These are phyloP conservation scores for Leucozona laternaria DNA, from an alignment of 2,888 invertebrate species.

Conservation along the genomic window DNA sequence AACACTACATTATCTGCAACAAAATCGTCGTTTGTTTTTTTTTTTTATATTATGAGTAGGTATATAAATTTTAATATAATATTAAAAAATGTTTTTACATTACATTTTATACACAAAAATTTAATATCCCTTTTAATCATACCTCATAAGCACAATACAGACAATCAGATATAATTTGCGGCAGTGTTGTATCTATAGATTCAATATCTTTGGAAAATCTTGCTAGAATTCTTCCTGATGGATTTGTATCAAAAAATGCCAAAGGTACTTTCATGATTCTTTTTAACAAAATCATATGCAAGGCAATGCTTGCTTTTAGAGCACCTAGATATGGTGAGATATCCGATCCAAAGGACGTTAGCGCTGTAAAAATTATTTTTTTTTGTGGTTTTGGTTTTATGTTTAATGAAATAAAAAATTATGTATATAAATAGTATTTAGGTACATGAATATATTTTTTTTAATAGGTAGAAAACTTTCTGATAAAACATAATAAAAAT, in stretches of 20 bases:
- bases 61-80: not conserved
- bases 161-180: constrained; percentile 85
- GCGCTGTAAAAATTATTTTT: constrained; percentile 85
- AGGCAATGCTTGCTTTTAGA: constrained; percentile 78
- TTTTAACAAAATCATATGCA: constrained; percentile 84
- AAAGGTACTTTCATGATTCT: constrained; percentile 84
- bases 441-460: not conserved
- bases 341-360: constrained; percentile 88
- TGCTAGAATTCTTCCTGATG: constrained; percentile 86
- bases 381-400: not conserved
- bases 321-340: constrained; percentile 87
- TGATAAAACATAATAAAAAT: constrained; percentile 13
- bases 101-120: not conserved
- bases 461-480: not conserved
- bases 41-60: not conserved
- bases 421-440: not conserved
- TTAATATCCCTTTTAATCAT: constrained; percentile 76
- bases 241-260: constrained; percentile 87
- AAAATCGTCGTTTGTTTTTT: not conserved
- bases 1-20: not conserved
- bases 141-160: constrained; percentile 86
- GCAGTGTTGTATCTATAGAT: constrained; percentile 82
- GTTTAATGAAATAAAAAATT: not conserved
- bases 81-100: not conserved
- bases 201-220: constrained; percentile 85